These are phyloP conservation scores for Sinelater perroti DNA, from an alignment of 2,888 invertebrate species.

Conservation along the genomic window DNA sequence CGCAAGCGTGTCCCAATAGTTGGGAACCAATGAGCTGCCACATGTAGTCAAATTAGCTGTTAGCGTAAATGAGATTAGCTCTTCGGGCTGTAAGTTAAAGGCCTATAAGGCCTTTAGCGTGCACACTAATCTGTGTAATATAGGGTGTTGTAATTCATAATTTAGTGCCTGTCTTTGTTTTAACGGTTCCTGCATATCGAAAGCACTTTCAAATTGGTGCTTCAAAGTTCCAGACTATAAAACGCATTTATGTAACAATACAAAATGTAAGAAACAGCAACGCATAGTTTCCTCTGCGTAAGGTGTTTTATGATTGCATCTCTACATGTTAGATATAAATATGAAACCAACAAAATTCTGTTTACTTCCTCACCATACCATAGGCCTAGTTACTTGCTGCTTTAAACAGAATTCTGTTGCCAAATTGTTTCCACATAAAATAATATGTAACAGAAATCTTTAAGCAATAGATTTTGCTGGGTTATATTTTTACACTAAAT, in stretches of 20 bases:
- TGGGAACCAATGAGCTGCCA: conserved; percentile 17
- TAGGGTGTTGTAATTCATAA: conserved; percentile 10
- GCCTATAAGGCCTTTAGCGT: conserved; percentile 1
- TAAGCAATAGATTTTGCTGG: conserved; percentile 28
- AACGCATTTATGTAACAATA: conserved; percentile 17
- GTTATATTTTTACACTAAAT: conserved; percentile 18
- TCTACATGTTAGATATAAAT: no score
- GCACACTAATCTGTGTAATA: not conserved
- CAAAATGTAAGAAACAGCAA: no score
- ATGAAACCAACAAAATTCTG: no score
- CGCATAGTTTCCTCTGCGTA: no score
- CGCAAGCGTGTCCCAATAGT: conserved; percentile 18
- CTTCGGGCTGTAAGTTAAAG: conserved; percentile 13
- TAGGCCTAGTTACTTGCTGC: no score
- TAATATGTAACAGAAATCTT: conserved; percentile 13
- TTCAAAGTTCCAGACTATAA: conserved; percentile 17
- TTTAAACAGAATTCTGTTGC: not conserved
- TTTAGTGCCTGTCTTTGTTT: no score
- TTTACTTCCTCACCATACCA: no score
- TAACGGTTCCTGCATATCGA: conserved; percentile 15
- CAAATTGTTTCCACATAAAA: not conserved
- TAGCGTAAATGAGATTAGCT: conserved; percentile 6
- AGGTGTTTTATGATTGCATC: no score
- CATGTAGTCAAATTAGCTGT: conserved; percentile 23
- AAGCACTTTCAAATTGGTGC: conserved; percentile 15